These are phyloP conservation scores for Altica lythri DNA, from an alignment of 2,888 invertebrate genomes.

Conservation along the genomic window DNA sequence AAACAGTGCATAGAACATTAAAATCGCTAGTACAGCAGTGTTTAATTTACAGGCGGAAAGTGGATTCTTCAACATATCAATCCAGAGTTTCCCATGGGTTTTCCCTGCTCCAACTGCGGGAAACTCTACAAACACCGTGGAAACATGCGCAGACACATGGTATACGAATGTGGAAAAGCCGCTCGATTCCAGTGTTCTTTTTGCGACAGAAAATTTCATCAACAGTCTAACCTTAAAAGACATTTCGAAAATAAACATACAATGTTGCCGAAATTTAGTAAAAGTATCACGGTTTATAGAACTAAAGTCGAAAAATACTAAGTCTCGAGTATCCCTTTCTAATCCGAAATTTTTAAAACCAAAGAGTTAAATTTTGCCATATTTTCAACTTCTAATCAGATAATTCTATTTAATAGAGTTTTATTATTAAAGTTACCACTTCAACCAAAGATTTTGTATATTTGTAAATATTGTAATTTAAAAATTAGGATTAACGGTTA, in stretches of 20 bases:
- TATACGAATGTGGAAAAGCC: slow-evolving; percentile 64
- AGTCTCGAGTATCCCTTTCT: no score
- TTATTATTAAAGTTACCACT: no score
- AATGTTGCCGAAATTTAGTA: slow-evolving; percentile 47
- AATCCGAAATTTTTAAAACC: no score
- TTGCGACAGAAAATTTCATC: slow-evolving; percentile 65
- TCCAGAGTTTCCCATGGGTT: slow-evolving; percentile 47
- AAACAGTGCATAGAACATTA: slow-evolving; percentile 27
- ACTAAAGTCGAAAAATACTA: slow-evolving; percentile 33
- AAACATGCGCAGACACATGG: slow-evolving; percentile 72
- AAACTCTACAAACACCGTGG: slow-evolving; percentile 83
- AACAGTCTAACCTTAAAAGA: slow-evolving; percentile 57
- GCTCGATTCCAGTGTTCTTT: slow-evolving; percentile 54
- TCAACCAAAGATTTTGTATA: no score
- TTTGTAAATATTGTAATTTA: slow-evolving; percentile 10
- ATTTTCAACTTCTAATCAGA: no score
- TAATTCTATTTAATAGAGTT: no score
- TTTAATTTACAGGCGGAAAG: slow-evolving; percentile 56
- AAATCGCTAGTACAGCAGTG: slow-evolving; percentile 52
- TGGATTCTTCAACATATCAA: slow-evolving; percentile 51
- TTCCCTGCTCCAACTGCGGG: slow-evolving; percentile 71
- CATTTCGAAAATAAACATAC: slow-evolving; percentile 54
- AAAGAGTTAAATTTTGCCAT: no score
- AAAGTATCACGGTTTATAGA: slow-evolving; percentile 49
- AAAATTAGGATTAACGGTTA: neutral